Base-by-base conservation (phyloP, 2,113 vertebrate species). In the Barbus barbus region DNA sequence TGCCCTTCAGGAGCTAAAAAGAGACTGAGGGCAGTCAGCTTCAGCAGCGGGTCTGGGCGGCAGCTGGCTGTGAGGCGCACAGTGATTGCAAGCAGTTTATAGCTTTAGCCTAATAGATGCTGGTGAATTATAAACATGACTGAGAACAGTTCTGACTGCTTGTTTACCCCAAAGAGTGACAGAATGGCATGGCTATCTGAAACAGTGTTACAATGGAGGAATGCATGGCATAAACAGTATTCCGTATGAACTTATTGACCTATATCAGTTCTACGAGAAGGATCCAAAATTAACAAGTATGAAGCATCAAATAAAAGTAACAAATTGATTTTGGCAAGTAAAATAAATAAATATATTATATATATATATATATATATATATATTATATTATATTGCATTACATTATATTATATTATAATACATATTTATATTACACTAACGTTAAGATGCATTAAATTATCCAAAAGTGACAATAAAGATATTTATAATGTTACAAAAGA, bases 41-140 rank as follows among this genome's bases (percentile, higher is more conserved):
- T 71, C 60, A 51, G 53, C 28, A 9, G 67, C 22, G 7, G 73
- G 16, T 73, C 38, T 73, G 58, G 61, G 58, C 1, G 24, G 36
- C 7, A 20, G 33, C n/a, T 16, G 26, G 51, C 75, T 74, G 31
- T 51, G 36, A 84, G 78, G 44, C 24, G 56, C 24, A 79, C 65
- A 72, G 31, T 46, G 36, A 48, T 74, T 67, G 36, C 26, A 83
- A 78, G 69, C 58, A 33, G 63, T 78, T 33, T 14, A 83, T 3
- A 69, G 84, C 31, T 46, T 31, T 44, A 13, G 18, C 26, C 11
- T 67, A 31, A 31, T 36, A 83, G 69, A 82, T 80, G 60, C 76
- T 44, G 85, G 58, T 77, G 84, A 88, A 81, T 82, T 84, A 72
- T 83, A 88, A 88, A 81, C 77, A 85, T 81, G 63, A 71, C 69